These are phyloP conservation scores for Crotalus viridis DNA, from an alignment of 2,113 vertebrate genomes.

Conservation along the genomic window DNA sequence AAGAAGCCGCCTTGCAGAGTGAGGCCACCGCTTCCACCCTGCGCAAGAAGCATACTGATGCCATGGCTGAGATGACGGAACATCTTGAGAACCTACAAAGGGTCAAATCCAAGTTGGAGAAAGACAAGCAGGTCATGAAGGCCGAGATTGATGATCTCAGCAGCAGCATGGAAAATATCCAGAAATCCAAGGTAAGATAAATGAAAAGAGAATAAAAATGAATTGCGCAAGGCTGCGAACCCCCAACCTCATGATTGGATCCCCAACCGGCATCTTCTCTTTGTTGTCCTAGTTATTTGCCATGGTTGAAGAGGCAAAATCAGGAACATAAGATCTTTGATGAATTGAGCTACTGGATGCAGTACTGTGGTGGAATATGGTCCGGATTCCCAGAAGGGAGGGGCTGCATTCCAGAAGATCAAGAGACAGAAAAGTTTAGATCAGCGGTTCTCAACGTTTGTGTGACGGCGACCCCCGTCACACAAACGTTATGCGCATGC, in stretches of 20 bases:
- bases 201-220: neutral
- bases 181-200: slow-evolving; percentile 64
- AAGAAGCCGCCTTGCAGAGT: slow-evolving; percentile 66
- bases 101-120: slow-evolving; percentile 70
- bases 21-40: slow-evolving; percentile 58
- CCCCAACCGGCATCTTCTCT: neutral
- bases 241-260: neutral
- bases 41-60: slow-evolving; percentile 65
- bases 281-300: neutral
- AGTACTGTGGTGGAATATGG: neutral
- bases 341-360: neutral
- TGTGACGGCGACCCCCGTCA: too few relatives aligned
- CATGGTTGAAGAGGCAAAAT: neutral
- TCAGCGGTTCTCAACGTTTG: neutral
- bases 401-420: neutral
- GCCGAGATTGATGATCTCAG: slow-evolving; percentile 69
- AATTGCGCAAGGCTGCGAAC: neutral
- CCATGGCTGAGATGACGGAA: slow-evolving; percentile 65
- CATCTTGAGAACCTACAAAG: slow-evolving; percentile 71
- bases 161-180: slow-evolving; percentile 52
- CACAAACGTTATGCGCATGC: too few relatives aligned
- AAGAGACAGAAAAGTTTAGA: neutral
- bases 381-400: neutral
- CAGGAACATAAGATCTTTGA: neutral
- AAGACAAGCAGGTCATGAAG: slow-evolving; percentile 72